phyloP scores from a whole-genome alignment of 2,113 vertebrate genomes.

The Rhizomys pruinosus region DNA sequence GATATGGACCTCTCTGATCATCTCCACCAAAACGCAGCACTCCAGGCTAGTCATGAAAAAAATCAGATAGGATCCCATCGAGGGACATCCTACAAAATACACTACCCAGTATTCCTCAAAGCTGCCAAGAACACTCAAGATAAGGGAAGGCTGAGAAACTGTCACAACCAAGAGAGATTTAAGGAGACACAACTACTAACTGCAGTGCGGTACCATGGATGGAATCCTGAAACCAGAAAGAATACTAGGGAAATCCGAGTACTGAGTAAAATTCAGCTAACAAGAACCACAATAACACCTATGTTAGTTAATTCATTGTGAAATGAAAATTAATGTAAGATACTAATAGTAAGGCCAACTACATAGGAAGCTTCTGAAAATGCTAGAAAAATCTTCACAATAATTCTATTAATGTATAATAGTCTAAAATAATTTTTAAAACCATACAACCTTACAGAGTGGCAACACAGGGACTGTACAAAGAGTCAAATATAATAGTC shows the following conservation, averaged over 20 bases:
- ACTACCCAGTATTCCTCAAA: background rate
- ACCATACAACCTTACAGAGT: background rate
- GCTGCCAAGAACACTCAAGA: background rate
- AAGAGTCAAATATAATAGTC: background rate
- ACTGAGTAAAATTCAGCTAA: background rate
- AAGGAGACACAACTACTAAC: background rate
- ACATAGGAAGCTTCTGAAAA: background rate
- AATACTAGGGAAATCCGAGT: background rate
- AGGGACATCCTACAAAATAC: background rate
- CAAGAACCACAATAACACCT: background rate
- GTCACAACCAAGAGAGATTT: background rate
- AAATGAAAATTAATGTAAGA: conserved; percentile 3
- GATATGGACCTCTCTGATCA: background rate
- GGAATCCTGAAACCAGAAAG: background rate
- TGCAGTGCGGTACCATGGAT: background rate
- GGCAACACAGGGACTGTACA: background rate
- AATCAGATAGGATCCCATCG: background rate
- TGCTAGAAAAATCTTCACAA: background rate
- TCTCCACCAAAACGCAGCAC: background rate
- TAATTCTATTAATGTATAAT: background rate
- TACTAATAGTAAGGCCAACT: background rate
- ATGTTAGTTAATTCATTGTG: background rate
- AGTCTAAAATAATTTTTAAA: conserved; percentile 35
- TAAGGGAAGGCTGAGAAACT: background rate
- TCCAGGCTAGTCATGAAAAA: background rate